Evolutionary conservation across 2,888 invertebrate genomes (phyloP), one percentile per base, ranked within the genome.

Genomic region (Scelioninae gen. 1): DNA sequence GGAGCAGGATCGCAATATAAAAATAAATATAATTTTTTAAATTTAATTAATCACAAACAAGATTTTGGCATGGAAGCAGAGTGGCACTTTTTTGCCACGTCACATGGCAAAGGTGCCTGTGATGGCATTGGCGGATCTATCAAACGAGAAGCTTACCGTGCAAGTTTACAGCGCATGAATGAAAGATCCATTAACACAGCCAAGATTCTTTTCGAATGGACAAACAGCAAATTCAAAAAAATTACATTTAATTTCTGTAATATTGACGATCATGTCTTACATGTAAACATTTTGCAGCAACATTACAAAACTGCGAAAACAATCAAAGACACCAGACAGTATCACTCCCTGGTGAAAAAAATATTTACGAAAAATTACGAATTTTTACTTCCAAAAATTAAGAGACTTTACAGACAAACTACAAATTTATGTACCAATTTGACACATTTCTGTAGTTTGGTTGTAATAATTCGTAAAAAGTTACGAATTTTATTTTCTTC

Each of bases 51-150:
- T n/a, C 77, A 81, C 16, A 16, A 75, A 55, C 29, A 77, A 62
- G 72, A 76, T 15, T 83, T 80, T 56, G 72, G 45, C n/a, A 10
- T 80, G 0, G 47, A 58, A 23, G 66, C 65, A 0, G 78, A 82
- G 45, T 84, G 69, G 80, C 56, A 76, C 63, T 84, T 62, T 40
- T 68, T 68, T 55, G 81, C 74, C n/a, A 84, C 84, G 4, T 60
- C 78, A 3, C 78, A 78, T 31, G 68, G 63, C 9, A 78, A 78
- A 78, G 78, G 78, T 9, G 45, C 78, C 9, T 78, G 69, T 29
- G 71, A 77, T 34, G 78, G 63, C 3, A n/a, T 79, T 9, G 71
- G 56, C 1, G 71, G 45, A 0, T 51, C 45, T 7, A 10, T 83
- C 0, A 79, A 83, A 40, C 34, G 62, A 58, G 13, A 56, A 16